Evolutionary conservation across 2,113 vertebrate genomes (phyloP).

Genomic region (Lutjanus erythropterus): DNA sequence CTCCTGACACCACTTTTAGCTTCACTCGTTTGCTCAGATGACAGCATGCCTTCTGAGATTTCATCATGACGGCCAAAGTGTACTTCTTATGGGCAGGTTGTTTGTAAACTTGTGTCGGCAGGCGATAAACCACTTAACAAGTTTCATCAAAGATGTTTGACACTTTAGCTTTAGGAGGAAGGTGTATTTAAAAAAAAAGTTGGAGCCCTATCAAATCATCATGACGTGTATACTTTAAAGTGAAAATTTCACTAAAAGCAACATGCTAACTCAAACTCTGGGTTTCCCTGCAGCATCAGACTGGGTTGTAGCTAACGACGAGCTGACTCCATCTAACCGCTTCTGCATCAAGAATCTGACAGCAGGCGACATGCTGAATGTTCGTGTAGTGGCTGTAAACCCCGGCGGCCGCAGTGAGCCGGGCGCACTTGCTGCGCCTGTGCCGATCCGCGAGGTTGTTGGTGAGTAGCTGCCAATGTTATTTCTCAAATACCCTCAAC

Average conservation of each 20-base stretch:
- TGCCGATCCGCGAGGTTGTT: constrained; percentile 85
- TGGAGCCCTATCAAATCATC: neutral
- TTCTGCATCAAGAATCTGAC: constrained; percentile 85
- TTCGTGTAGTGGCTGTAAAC: constrained; percentile 88
- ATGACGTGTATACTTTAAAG: neutral
- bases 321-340: constrained; percentile 84
- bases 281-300: constrained; percentile 81
- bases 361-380: constrained; percentile 85
- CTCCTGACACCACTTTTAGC: constrained; percentile 80
- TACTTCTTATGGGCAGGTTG: constrained; percentile 60
- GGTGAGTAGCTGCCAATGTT: constrained; percentile 82
- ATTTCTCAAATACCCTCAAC: neutral
- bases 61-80: constrained; percentile 46
- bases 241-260: neutral
- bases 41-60: constrained; percentile 67
- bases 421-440: constrained; percentile 79
- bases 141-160: constrained; percentile 21
- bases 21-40: constrained; percentile 65
- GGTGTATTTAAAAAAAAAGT: neutral
- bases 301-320: constrained; percentile 87
- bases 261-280: neutral
- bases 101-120: constrained; percentile 76
- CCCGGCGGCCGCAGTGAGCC: constrained; percentile 83
- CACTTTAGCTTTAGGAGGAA: neutral
- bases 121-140: constrained; percentile 63